Evolutionary conservation across 2,888 invertebrate species (phyloP).

Genomic region (Ornithoptera alexandrae): DNA sequence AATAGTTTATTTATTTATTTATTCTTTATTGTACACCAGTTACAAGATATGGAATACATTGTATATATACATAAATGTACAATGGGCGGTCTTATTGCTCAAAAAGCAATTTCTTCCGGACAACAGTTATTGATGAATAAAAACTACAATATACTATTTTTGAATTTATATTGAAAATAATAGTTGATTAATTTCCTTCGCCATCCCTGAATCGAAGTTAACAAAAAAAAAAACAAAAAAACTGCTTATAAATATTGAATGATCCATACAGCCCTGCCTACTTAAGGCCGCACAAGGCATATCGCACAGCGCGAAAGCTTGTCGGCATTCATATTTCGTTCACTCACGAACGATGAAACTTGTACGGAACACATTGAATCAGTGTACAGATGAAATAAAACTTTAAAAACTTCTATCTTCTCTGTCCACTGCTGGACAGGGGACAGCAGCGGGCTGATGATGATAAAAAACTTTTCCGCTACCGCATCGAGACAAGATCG

Average conservation of each 20-base stretch:
- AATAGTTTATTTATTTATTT: no score
- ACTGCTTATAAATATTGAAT: constrained; percentile 14
- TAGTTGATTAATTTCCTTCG: neutral
- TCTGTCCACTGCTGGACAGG: constrained; percentile 5
- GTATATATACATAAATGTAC: no score
- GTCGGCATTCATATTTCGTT: constrained; percentile 28
- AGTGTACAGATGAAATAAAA: constrained; percentile 25
- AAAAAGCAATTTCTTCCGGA: no score
- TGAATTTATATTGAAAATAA: neutral
- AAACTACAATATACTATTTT: no score
- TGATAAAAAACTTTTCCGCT: no score
- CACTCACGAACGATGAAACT: constrained; percentile 28
- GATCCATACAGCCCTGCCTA: constrained; percentile 25
- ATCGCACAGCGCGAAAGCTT: constrained; percentile 30
- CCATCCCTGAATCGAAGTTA: constrained; percentile 8
- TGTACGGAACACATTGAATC: constrained; percentile 28
- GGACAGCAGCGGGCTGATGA: neutral
- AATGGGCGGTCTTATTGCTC: no score
- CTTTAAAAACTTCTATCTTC: constrained; percentile 2
- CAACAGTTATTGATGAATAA: no score
- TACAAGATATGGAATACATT: no score
- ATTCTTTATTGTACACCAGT: no score
- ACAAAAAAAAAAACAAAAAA: neutral
- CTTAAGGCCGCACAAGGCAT: constrained; percentile 15
- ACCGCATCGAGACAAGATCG: no score